phyloP scores from a whole-genome alignment of 2,113 vertebrate genomes.

The Lates calcarifer region DNA sequence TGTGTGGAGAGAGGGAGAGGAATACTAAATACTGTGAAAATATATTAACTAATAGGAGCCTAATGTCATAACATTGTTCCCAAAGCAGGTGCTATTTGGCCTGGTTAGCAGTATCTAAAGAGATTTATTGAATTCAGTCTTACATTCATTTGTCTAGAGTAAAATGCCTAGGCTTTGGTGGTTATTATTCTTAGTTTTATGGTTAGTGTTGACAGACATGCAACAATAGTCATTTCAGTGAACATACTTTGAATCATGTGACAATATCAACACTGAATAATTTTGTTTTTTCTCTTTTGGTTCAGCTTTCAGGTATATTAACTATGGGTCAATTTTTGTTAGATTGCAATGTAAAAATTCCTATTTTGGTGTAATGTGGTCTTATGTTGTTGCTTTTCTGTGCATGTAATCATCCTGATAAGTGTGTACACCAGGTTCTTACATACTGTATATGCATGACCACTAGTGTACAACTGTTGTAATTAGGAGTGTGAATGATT shows the following conservation, averaged over 20 bases:
- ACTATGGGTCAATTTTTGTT: too few relatives aligned
- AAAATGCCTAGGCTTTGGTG: not conserved
- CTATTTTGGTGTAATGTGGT: not conserved
- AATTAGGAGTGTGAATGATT: not conserved
- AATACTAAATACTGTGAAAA: not conserved
- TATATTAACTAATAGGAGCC: not conserved
- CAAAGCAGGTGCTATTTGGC: not conserved
- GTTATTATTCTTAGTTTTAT: not conserved
- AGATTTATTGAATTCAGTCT: not conserved
- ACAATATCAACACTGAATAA: not conserved
- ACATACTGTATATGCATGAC: not conserved
- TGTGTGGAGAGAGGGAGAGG: not conserved
- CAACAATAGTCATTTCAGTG: not conserved
- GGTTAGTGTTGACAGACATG: not conserved
- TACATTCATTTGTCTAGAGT: not conserved
- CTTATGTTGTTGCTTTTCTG: not conserved
- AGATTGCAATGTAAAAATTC: too few relatives aligned
- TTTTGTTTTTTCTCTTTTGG: not conserved
- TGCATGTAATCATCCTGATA: not conserved
- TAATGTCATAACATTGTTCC: not conserved
- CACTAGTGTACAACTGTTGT: not conserved
- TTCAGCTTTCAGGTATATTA: not conserved
- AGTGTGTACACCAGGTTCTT: not conserved
- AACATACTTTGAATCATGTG: not conserved
- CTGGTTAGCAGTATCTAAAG: too few relatives aligned